Conservation (phyloP, 2,113 vertebrate species). For the Cranoglanis bouderius region DNA sequence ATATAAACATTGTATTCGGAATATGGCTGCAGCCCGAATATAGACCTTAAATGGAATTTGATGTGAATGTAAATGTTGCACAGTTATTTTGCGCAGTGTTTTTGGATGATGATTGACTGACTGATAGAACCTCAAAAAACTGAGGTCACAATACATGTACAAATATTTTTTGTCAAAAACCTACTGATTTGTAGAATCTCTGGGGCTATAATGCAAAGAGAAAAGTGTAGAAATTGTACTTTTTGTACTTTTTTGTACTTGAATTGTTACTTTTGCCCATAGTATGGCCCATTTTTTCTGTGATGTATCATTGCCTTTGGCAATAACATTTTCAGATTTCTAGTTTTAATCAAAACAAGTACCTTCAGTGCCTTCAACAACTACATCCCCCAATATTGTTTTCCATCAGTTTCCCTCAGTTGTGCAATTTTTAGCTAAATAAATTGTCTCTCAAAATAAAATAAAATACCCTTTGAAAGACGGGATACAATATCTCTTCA, state of each 20-base stretch:
- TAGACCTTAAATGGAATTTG: too few species aligned
- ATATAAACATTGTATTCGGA: too few species aligned
- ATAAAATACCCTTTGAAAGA: not conserved
- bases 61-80: too few species aligned
- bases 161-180: not conserved
- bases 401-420: not conserved
- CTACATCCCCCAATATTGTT: not conserved
- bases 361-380: not conserved
- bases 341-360: conserved; percentile 3
- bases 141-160: not conserved
- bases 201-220: not conserved
- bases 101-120: not conserved
- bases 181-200: not conserved
- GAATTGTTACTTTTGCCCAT: not conserved
- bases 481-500: not conserved
- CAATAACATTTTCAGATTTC: conserved; percentile 4
- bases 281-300: not conserved
- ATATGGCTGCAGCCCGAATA: too few species aligned
- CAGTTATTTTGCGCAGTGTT: not conserved
- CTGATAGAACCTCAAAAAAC: not conserved
- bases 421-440: not conserved
- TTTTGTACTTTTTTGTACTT: not conserved
- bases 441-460: conserved; percentile 26
- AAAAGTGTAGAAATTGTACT: not conserved
- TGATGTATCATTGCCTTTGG: not conserved